These are phyloP conservation scores for Xylophagus ater DNA, from an alignment of 2,888 invertebrate species.

Conservation along the genomic window DNA sequence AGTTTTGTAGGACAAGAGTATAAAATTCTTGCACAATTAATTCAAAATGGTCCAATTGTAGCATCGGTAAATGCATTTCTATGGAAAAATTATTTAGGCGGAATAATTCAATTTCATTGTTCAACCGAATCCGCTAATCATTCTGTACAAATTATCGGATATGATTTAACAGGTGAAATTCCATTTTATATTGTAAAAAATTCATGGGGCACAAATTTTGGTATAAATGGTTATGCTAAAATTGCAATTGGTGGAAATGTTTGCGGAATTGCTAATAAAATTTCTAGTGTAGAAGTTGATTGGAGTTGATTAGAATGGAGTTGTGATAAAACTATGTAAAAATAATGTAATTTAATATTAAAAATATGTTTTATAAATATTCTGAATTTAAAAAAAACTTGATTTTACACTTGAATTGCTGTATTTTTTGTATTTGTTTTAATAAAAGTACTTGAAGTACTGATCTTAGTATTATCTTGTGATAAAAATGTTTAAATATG, in stretches of 20 bases:
- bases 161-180: conserved; percentile 56
- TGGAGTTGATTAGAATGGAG: no score
- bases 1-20: conserved; percentile 19
- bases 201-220: conserved; percentile 73
- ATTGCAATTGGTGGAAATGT: conserved; percentile 63
- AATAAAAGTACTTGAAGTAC: no score
- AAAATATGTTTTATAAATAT: no score
- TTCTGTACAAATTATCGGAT: conserved; percentile 74
- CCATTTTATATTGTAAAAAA: conserved; percentile 77
- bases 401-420: no score
- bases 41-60: conserved; percentile 63
- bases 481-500: no score
- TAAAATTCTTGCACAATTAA: conserved; percentile 39
- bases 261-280: conserved; percentile 72
- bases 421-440: no score
- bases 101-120: conserved; percentile 73
- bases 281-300: no score
- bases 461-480: no score
- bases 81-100: conserved; percentile 80
- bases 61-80: conserved; percentile 72
- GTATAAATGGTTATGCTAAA: conserved; percentile 63
- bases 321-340: no score
- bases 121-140: conserved; percentile 56
- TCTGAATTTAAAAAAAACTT: no score
- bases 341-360: no score